phyloP scores from a whole-genome alignment of 2,888 invertebrate species.

The Drosophila histrio region DNA sequence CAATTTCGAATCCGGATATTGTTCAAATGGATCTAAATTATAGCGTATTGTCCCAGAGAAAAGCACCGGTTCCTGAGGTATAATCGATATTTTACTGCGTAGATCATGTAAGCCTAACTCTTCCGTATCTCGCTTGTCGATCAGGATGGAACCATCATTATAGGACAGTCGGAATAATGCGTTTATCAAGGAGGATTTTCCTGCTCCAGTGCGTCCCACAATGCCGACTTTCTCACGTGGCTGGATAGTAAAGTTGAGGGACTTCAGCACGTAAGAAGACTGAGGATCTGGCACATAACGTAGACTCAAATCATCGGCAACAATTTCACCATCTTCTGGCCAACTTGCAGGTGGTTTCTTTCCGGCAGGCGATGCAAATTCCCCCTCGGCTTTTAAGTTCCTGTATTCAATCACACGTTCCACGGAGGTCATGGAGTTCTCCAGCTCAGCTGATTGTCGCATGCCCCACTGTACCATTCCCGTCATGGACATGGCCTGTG shows the following conservation, averaged over 20 bases:
- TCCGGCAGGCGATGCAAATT: constrained; percentile 87
- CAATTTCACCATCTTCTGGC: constrained; percentile 89
- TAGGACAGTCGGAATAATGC: constrained; percentile 92
- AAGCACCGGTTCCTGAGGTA: constrained; percentile 93
- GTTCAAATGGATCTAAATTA: constrained; percentile 95
- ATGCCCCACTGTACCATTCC: constrained; percentile 92
- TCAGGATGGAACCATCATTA: constrained; percentile 90
- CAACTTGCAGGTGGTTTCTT: constrained; percentile 88
- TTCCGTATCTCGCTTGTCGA: constrained; percentile 91
- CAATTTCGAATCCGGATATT: constrained; percentile 90
- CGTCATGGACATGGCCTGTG: constrained; percentile 90
- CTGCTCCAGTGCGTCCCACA: constrained; percentile 90
- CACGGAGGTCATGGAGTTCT: constrained; percentile 95
- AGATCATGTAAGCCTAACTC: constrained; percentile 90
- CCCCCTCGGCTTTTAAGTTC: constrained; percentile 82
- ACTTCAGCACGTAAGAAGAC: constrained; percentile 90
- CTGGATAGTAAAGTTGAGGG: constrained; percentile 87
- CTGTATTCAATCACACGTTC: constrained; percentile 91
- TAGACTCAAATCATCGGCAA: constrained; percentile 88
- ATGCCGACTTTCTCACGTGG: constrained; percentile 89
- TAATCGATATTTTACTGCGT: constrained; percentile 91
- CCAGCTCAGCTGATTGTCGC: constrained; percentile 95
- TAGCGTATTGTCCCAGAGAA: constrained; percentile 94
- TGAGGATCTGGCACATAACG: constrained; percentile 87
- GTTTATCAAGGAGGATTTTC: constrained; percentile 89